phyloP scores from a whole-genome alignment of 1,140 invertebrate species.

The Diachasmimorpha longicaudata region DNA sequence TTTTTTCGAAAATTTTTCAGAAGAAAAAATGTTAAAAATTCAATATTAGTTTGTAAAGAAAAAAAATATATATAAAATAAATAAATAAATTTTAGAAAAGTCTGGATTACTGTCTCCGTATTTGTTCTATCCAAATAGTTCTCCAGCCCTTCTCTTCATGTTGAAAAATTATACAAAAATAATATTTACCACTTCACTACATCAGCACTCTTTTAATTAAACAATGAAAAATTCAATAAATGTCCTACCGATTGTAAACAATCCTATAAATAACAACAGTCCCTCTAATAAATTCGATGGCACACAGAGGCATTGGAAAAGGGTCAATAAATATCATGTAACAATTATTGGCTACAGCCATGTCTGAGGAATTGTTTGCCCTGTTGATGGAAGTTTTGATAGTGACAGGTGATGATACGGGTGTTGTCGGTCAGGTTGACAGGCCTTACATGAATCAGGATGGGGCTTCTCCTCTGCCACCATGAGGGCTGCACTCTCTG shows the following conservation, averaged over 20 bases:
- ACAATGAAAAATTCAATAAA: not conserved
- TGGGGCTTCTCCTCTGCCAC: constrained; percentile 79
- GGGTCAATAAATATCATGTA: not conserved
- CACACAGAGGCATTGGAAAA: not conserved
- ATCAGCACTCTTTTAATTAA: not conserved
- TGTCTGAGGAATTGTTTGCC: constrained; percentile 40
- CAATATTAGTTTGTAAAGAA: too few species aligned
- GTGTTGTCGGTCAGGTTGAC: constrained; percentile 35
- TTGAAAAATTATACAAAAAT: too few species aligned
- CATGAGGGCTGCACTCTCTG: constrained; percentile 77
- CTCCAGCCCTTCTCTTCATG: too few species aligned
- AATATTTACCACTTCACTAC: not conserved
- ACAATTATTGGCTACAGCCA: constrained; percentile 32
- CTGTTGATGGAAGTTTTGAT: constrained; percentile 35
- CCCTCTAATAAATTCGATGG: not conserved
- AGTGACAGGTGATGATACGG: constrained; percentile 39
- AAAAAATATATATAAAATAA: too few species aligned
- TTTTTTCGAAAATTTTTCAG: too few species aligned
- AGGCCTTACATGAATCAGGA: constrained; percentile 80
- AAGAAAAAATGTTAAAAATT: too few species aligned
- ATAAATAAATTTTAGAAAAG: too few species aligned
- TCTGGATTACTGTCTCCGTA: too few species aligned
- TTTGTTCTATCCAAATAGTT: too few species aligned
- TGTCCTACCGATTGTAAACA: not conserved
- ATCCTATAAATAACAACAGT: not conserved